Evolutionary conservation across 2,888 invertebrate genomes (phyloP).

Genomic region (Ptilodon capucinus): DNA sequence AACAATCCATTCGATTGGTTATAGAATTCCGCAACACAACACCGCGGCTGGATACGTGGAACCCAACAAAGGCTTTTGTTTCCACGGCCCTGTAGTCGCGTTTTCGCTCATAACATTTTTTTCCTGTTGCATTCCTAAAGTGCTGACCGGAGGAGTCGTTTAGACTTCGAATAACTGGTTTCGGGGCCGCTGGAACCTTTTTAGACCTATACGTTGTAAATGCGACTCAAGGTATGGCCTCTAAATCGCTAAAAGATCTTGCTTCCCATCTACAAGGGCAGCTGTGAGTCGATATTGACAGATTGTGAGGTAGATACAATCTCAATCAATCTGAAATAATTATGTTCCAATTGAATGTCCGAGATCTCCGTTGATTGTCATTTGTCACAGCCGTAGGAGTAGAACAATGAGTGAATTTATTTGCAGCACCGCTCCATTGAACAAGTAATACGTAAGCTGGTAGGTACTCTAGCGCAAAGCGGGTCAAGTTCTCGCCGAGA

Average conservation of each 20-base stretch:
- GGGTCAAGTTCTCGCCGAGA: constrained; percentile 53
- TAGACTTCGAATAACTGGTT: constrained; percentile 65
- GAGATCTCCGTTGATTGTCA: constrained; percentile 7
- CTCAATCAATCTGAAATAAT: constrained; percentile 10
- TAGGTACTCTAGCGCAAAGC: constrained; percentile 35
- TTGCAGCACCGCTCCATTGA: constrained; percentile 14
- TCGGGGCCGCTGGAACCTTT: constrained; percentile 27
- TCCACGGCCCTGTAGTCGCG: constrained; percentile 51
- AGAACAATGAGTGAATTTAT: constrained; percentile 29
- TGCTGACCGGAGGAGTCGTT: constrained; percentile 68
- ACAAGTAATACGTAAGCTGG: constrained; percentile 10
- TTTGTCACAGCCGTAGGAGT: constrained; percentile 13
- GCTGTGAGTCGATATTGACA: too few relatives aligned
- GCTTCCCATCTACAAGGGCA: too few relatives aligned
- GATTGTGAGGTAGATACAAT: not conserved
- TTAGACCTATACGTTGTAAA: constrained; percentile 44
- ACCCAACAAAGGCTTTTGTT: constrained; percentile 80
- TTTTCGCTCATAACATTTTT: constrained; percentile 59
- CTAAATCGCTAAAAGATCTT: not conserved
- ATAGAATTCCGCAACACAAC: constrained; percentile 73
- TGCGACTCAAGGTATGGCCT: constrained; percentile 25
- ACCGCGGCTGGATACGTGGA: constrained; percentile 70
- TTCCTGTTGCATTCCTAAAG: constrained; percentile 73
- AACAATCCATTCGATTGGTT: constrained; percentile 66
- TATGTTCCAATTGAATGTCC: constrained; percentile 17